Evolutionary conservation across 2,113 vertebrate genomes (phyloP).

Genomic region (Actenoides hombroni): DNA sequence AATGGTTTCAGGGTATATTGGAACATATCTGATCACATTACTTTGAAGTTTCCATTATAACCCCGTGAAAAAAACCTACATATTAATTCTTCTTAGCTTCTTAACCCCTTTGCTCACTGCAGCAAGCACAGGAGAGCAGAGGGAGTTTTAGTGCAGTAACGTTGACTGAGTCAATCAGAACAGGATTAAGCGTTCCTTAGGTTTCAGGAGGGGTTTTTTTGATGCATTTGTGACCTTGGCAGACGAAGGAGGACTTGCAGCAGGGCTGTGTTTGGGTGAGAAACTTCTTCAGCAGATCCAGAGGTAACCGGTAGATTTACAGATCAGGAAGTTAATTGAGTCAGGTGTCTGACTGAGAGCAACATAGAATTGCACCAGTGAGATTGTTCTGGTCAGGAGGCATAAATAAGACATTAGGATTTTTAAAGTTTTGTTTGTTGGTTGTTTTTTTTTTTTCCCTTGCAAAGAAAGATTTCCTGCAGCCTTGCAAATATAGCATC

Average conservation of each 20-base stretch:
- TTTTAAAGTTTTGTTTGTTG: too few relatives aligned
- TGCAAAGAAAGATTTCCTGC: neutral
- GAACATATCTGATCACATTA: constrained; percentile 25
- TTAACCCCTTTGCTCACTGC: neutral
- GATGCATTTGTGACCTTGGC: neutral
- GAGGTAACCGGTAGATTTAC: neutral
- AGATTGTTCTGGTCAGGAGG: neutral
- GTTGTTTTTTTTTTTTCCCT: neutral
- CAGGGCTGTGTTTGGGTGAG: neutral
- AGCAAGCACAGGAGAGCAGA: neutral
- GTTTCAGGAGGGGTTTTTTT: neutral
- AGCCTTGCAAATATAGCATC: neutral
- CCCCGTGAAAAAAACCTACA: neutral
- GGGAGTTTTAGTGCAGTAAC: neutral
- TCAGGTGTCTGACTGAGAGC: neutral
- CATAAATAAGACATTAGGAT: neutral
- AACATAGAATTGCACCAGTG: fast-evolving
- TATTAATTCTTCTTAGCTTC: neutral
- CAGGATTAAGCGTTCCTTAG: neutral
- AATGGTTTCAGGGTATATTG: neutral
- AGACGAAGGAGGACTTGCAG: neutral
- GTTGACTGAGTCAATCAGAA: neutral
- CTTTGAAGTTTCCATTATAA: constrained; percentile 6
- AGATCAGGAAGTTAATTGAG: neutral
- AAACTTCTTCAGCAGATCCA: neutral